phyloP scores from a whole-genome alignment of 2,113 vertebrate genomes.

The Phoxinus phoxinus region DNA sequence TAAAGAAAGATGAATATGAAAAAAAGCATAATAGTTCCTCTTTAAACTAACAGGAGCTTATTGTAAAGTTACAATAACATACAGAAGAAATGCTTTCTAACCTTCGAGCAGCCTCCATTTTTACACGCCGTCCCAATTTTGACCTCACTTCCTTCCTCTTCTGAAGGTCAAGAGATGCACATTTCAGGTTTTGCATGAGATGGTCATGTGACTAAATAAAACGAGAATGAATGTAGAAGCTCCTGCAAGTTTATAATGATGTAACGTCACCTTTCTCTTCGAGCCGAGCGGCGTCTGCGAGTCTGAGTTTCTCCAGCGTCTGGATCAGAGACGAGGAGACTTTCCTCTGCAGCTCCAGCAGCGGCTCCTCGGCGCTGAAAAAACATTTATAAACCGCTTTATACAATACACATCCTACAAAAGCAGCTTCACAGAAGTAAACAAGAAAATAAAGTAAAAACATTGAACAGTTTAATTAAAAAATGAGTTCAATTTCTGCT shows the following conservation, averaged over 20 bases:
- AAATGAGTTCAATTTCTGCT: background rate
- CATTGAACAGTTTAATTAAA: background rate
- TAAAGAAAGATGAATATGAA: too few relatives aligned
- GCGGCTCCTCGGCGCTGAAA: slow-evolving; percentile 81
- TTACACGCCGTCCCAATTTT: slow-evolving; percentile 84
- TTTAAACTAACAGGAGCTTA: background rate
- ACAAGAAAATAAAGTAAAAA: too few relatives aligned
- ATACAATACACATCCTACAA: background rate
- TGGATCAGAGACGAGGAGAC: slow-evolving; percentile 83
- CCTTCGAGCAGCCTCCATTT: slow-evolving; percentile 85
- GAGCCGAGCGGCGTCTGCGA: slow-evolving; percentile 72
- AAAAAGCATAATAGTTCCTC: too few relatives aligned
- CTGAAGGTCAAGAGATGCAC: slow-evolving; percentile 65
- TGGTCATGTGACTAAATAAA: background rate
- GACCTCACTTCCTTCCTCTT: slow-evolving; percentile 80
- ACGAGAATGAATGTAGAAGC: background rate
- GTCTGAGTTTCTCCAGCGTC: slow-evolving; percentile 83
- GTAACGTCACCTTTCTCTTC: slow-evolving; percentile 74
- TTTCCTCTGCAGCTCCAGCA: slow-evolving; percentile 81
- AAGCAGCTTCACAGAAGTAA: background rate
- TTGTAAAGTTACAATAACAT: background rate
- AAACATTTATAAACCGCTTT: background rate
- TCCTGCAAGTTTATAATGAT: background rate
- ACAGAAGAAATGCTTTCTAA: slow-evolving; percentile 37
- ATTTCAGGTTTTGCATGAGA: background rate